Conservation (phyloP, 2,888 invertebrate genomes). For the Scelioninae gen. 2 region DNA sequence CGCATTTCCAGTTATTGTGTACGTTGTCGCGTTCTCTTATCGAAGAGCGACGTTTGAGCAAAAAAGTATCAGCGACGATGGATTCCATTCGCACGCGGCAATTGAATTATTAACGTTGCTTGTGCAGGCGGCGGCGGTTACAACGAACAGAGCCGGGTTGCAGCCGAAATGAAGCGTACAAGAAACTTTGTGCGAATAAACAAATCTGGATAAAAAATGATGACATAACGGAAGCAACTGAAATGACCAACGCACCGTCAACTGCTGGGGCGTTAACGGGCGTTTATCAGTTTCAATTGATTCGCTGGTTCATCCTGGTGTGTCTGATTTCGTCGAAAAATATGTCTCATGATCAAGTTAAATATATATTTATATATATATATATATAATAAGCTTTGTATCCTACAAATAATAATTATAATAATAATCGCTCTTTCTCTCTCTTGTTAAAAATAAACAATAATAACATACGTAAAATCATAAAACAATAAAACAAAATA, state of each 20-base stretch:
- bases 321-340: slow-evolving; percentile 55
- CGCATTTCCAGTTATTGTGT: too few species aligned
- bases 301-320: slow-evolving; percentile 62
- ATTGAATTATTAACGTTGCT: too few species aligned
- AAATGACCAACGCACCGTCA: neutral
- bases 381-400: slow-evolving; percentile 51
- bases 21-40: too few species aligned
- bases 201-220: slow-evolving; percentile 39
- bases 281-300: slow-evolving; percentile 58
- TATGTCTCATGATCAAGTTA: slow-evolving; percentile 48
- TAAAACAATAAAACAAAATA: slow-evolving; percentile 75
- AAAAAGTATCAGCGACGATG: too few species aligned
- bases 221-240: slow-evolving; percentile 3
- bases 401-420: slow-evolving; percentile 44
- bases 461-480: slow-evolving; percentile 75
- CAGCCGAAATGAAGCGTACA: too few species aligned
- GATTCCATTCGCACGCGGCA: neutral
- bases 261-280: neutral
- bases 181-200: too few species aligned
- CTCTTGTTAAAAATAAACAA: slow-evolving; percentile 67
- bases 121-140: too few species aligned
- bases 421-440: slow-evolving; percentile 64
- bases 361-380: too few species aligned
- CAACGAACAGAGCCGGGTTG: too few species aligned
- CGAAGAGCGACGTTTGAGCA: too few species aligned